phyloP scores from a whole-genome alignment of 2,113 vertebrate genomes.

The Ascaphus truei region DNA sequence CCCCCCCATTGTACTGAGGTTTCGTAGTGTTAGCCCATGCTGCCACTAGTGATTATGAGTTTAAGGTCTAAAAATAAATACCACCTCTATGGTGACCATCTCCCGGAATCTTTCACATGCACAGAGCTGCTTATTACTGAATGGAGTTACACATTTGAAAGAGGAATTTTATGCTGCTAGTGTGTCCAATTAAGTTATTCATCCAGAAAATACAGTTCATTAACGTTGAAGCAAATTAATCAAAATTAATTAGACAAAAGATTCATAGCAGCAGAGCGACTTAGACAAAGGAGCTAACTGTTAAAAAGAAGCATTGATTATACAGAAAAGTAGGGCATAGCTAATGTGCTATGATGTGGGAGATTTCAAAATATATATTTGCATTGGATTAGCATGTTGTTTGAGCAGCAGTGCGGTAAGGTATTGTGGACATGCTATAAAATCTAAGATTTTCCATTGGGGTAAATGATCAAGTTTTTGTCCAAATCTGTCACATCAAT shows the following conservation, averaged over 20 bases:
- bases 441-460: no score
- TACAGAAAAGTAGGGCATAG: background rate
- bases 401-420: no score
- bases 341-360: background rate
- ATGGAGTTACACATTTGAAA: background rate
- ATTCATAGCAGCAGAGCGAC: constrained; percentile 24
- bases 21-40: background rate
- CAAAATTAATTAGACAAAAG: background rate
- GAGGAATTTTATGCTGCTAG: background rate
- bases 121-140: background rate
- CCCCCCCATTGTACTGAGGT: no score
- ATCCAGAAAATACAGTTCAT: constrained; percentile 16
- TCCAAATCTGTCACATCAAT: no score
- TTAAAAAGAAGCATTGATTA: background rate
- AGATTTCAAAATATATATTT: background rate
- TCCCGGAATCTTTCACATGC: background rate
- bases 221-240: constrained; percentile 8
- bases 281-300: background rate
- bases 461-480: no score
- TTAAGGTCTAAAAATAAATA: background rate
- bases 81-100: background rate
- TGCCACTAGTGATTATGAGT: background rate
- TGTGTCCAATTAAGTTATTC: constrained; percentile 4
- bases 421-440: no score
- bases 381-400: background rate